These are phyloP conservation scores for Nibea coibor DNA, from an alignment of 2,113 vertebrate genomes.

Conservation along the genomic window DNA sequence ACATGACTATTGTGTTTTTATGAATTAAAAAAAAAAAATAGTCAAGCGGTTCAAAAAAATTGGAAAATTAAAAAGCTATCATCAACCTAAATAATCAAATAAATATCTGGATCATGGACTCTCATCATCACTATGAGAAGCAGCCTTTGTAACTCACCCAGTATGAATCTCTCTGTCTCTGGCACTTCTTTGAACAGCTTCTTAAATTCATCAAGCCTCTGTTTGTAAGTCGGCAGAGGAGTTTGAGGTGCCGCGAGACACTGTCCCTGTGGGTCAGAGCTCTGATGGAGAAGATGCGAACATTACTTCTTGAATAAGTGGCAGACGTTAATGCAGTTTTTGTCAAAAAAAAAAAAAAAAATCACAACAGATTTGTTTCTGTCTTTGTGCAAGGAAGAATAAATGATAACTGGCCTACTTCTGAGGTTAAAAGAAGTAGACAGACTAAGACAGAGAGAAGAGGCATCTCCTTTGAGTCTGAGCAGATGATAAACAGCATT, in stretches of 20 bases:
- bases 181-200: conserved; percentile 91
- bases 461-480: conserved; percentile 4
- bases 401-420: not conserved
- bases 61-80: not conserved
- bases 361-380: not conserved
- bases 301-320: not conserved
- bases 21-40: not conserved
- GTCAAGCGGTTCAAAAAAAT: not conserved
- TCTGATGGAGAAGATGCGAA: conserved; percentile 54
- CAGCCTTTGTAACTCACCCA: conserved; percentile 84
- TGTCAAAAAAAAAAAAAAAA: not conserved
- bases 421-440: too few species aligned
- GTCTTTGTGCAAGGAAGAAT: not conserved
- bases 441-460: not conserved
- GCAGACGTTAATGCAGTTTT: not conserved
- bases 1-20: not conserved
- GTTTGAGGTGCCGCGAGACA: conserved; percentile 78
- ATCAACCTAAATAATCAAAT: not conserved
- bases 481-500: conserved; percentile 22
- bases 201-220: conserved; percentile 91
- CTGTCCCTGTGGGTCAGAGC: conserved; percentile 57
- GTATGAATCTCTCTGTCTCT: conserved; percentile 89
- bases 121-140: not conserved
- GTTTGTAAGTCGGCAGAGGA: conserved; percentile 90
- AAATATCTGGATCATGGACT: not conserved